Percentiles rank a stretch among this genome's conserved stretches.
Conservation (phyloP, 2,888 invertebrate species). For the Eilema depressum region DNA sequence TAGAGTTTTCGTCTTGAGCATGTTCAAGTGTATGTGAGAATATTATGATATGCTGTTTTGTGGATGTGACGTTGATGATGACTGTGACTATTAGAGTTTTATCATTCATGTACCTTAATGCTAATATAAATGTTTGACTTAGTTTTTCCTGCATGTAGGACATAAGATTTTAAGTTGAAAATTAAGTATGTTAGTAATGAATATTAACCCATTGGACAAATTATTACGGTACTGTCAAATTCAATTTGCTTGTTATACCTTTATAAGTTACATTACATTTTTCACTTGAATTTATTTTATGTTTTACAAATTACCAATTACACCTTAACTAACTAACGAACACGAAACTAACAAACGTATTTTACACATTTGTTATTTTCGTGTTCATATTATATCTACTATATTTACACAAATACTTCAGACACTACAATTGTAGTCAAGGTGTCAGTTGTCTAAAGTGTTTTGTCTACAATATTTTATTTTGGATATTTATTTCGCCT, state of each 20-base stretch:
- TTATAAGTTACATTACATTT: too few species aligned
- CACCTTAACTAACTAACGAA: too few species aligned
- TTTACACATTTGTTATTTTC: too few species aligned
- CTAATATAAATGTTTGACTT: constrained; percentile 22
- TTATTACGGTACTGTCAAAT: neutral
- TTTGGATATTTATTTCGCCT: neutral
- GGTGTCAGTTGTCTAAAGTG: neutral
- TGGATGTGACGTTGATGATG: constrained; percentile 51
- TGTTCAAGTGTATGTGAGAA: constrained; percentile 59
- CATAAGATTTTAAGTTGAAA: constrained; percentile 18
- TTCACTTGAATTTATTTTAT: too few species aligned
- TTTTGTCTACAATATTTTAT: neutral
- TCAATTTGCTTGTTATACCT: neutral
- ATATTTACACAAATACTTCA: neutral
- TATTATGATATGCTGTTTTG: constrained; percentile 43
- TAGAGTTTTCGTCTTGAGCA: constrained; percentile 70
- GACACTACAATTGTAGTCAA: neutral
- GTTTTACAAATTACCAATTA: neutral
- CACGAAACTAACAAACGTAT: too few species aligned
- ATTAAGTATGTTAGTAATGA: constrained; percentile 13
- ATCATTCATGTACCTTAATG: constrained; percentile 26
- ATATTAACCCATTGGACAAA: neutral
- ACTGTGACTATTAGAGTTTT: constrained; percentile 40
- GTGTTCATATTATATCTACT: too few species aligned
- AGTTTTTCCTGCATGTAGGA: constrained; percentile 44